Conservation (phyloP, 2,797 vertebrate species). For the Tokudaia muenninki region DNA sequence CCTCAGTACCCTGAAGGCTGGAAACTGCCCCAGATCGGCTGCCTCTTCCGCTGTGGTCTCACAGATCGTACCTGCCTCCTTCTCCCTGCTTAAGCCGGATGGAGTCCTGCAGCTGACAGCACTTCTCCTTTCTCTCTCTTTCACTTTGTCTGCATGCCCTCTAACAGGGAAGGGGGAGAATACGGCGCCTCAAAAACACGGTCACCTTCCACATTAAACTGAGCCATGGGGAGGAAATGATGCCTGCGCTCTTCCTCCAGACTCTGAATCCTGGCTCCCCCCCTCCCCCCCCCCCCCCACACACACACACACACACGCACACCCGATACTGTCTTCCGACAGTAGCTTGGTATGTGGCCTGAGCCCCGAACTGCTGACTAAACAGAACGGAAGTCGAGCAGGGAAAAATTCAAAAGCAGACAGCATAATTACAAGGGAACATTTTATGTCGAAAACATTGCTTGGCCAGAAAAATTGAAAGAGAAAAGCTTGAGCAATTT, state of each 20-base stretch:
- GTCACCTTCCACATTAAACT: background rate
- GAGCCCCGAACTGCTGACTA: background rate
- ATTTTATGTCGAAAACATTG: constrained; percentile 52
- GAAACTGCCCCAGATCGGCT: accelerated
- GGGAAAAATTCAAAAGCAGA: background rate
- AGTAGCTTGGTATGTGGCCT: background rate
- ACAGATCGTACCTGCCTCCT: background rate
- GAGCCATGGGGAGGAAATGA: accelerated
- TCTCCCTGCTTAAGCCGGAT: background rate
- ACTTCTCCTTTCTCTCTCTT: background rate
- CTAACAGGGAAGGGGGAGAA: background rate
- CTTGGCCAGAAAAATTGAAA: constrained; percentile 63
- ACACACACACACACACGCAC: too few relatives aligned
- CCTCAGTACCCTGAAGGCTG: background rate
- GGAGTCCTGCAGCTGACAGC: background rate
- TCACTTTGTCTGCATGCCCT: too few relatives aligned
- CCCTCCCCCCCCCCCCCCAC: too few relatives aligned
- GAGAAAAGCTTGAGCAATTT: background rate
- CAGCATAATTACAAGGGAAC: constrained; percentile 44
- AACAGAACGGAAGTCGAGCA: constrained; percentile 41
- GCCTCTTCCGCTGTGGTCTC: background rate
- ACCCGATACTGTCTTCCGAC: background rate
- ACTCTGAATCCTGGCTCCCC: background rate
- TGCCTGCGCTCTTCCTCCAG: background rate
- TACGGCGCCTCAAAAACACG: background rate